phyloP scores from a whole-genome alignment of 2,797 vertebrate genomes.

The Tiaroga cobitis region DNA sequence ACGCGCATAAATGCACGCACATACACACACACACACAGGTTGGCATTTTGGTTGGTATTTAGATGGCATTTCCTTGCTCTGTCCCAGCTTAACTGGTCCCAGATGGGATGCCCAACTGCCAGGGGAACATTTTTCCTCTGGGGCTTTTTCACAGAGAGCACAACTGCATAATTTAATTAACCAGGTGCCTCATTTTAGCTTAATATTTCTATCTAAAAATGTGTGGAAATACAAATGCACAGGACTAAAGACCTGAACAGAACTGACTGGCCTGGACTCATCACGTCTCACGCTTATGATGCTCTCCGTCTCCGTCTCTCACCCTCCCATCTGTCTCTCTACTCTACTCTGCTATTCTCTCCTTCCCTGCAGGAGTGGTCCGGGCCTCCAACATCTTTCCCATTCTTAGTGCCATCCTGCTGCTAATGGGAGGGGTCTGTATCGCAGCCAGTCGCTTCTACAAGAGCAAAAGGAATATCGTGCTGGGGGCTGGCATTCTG shows the following conservation, averaged over 20 bases:
- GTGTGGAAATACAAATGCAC: conserved; percentile 1
- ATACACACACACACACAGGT: conserved; percentile 32
- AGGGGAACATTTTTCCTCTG: conserved; percentile 46
- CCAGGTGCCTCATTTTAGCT: conserved; percentile 56
- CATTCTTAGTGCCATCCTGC: conserved; percentile 92
- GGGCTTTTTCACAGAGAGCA: conserved; percentile 30
- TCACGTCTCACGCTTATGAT: conserved; percentile 1
- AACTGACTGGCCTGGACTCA: not conserved
- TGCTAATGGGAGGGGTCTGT: conserved; percentile 92
- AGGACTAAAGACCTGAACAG: conserved; percentile 24
- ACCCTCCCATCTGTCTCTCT: conserved; percentile 5
- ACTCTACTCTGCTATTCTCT: not conserved
- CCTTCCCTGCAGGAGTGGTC: conserved; percentile 80
- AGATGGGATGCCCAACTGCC: conserved; percentile 64
- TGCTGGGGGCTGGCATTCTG: conserved; percentile 91
- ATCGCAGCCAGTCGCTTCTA: conserved; percentile 95
- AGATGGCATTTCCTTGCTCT: conserved; percentile 77
- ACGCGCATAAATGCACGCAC: conserved; percentile 16
- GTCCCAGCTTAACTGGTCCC: conserved; percentile 73
- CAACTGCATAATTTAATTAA: conserved; percentile 64
- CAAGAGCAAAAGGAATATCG: conserved; percentile 92
- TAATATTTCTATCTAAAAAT: conserved; percentile 48
- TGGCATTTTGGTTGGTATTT: conserved; percentile 82
- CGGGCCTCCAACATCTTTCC: conserved; percentile 97
- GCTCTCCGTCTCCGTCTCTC: not conserved